phyloP scores from a whole-genome alignment of 2,888 invertebrate genomes.

The Achlya flavicornis region DNA sequence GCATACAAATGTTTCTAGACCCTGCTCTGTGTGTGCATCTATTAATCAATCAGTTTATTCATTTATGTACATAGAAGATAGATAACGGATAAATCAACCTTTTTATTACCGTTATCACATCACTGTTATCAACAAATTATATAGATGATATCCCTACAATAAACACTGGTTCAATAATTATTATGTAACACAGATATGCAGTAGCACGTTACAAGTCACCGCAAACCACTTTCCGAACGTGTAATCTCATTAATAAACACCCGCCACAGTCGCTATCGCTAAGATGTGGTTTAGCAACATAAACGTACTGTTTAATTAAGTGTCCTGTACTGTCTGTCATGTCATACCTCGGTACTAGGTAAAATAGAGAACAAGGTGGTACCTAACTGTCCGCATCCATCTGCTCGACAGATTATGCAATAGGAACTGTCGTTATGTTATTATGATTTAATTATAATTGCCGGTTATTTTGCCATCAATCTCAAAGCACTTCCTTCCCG shows the following conservation, averaged over 20 bases:
- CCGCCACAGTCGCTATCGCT: constrained; percentile 43
- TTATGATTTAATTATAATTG: constrained; percentile 64
- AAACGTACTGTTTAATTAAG: constrained; percentile 62
- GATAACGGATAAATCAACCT: neutral
- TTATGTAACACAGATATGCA: constrained; percentile 11
- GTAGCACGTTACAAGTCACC: constrained; percentile 30
- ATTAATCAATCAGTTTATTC: too few species aligned
- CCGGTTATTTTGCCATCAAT: constrained; percentile 58
- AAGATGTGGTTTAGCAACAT: constrained; percentile 57
- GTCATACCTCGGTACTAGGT: constrained; percentile 41
- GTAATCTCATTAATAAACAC: constrained; percentile 62
- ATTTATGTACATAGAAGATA: neutral
- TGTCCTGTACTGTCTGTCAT: constrained; percentile 53
- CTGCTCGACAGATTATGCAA: constrained; percentile 53
- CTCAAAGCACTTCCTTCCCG: constrained; percentile 61
- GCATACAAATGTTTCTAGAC: too few species aligned
- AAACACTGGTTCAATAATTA: neutral
- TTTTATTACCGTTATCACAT: neutral
- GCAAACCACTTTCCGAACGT: constrained; percentile 52
- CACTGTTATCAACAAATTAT: neutral
- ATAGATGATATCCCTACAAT: neutral
- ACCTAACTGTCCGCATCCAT: constrained; percentile 34
- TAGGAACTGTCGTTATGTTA: constrained; percentile 54
- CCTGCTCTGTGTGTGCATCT: too few species aligned
- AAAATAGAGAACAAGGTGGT: constrained; percentile 52